These are phyloP conservation scores for Lutraria lutraria DNA, from an alignment of 2,888 invertebrate genomes.

Conservation along the genomic window DNA sequence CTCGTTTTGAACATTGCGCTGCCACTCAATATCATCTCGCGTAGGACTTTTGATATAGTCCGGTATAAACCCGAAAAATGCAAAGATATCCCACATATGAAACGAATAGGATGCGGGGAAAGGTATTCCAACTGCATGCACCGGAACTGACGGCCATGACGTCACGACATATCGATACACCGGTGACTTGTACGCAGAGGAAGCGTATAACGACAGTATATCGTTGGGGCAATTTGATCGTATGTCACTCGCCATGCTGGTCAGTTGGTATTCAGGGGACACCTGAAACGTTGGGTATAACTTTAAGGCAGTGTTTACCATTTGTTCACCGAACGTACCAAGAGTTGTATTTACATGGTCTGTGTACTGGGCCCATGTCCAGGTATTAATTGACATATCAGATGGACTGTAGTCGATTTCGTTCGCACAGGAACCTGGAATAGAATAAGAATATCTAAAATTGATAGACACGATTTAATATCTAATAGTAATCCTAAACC, in stretches of 20 bases:
- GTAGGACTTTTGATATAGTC: slow-evolving; percentile 69
- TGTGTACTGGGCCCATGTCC: slow-evolving; percentile 79
- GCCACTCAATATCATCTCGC: slow-evolving; percentile 72
- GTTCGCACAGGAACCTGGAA: slow-evolving; percentile 80
- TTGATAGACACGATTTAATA: too few relatives aligned
- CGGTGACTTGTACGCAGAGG: slow-evolving; percentile 68
- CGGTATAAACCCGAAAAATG: slow-evolving; percentile 77
- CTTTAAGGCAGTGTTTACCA: slow-evolving; percentile 67
- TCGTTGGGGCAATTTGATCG: slow-evolving; percentile 80
- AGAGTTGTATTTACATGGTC: slow-evolving; percentile 77
- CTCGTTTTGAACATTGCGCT: slow-evolving; percentile 73
- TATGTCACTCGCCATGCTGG: slow-evolving; percentile 82
- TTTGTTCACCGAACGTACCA: slow-evolving; percentile 76
- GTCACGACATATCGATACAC: slow-evolving; percentile 80
- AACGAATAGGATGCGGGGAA: slow-evolving; percentile 73
- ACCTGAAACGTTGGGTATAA: slow-evolving; percentile 69
- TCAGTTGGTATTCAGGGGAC: slow-evolving; percentile 78
- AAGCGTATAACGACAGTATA: slow-evolving; percentile 69
- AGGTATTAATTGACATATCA: slow-evolving; percentile 71
- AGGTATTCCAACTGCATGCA: slow-evolving; percentile 66
- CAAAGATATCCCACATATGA: slow-evolving; percentile 80
- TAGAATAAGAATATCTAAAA: background rate
- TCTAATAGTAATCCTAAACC: too few relatives aligned
- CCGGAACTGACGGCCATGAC: slow-evolving; percentile 75
- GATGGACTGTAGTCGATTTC: slow-evolving; percentile 78